Percentiles rank a stretch among this genome's conserved stretches.
These are phyloP conservation scores for Tetramorium parvispinum DNA, from an alignment of 1,140 invertebrate genomes.

Conservation along the genomic window DNA sequence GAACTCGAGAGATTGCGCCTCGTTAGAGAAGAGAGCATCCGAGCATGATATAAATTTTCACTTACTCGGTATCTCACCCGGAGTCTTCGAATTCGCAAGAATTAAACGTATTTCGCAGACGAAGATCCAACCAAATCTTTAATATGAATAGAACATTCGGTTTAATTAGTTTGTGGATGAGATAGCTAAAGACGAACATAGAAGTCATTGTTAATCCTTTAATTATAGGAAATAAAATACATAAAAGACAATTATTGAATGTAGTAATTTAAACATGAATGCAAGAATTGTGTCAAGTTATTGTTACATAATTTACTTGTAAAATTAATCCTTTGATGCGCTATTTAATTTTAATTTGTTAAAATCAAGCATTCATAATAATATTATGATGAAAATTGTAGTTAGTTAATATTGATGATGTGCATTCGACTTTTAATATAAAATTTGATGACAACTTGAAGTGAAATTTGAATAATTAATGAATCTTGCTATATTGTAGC, in stretches of 20 bases:
- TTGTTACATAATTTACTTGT: slow-evolving; percentile 18
- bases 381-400: background rate
- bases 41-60: slow-evolving; percentile 52
- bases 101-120: slow-evolving; percentile 32
- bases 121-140: slow-evolving; percentile 2
- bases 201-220: background rate
- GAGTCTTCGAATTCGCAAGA: slow-evolving; percentile 3
- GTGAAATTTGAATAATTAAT: slow-evolving; percentile 17
- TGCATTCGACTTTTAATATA: background rate
- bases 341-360: background rate
- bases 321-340: background rate
- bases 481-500: background rate
- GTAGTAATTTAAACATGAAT: slow-evolving; percentile 4
- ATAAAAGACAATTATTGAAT: background rate
- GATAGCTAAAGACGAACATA: background rate
- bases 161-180: background rate
- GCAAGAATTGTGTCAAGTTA: background rate
- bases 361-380: background rate
- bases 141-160: slow-evolving; percentile 9
- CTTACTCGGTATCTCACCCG: slow-evolving; percentile 26
- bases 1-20: slow-evolving; percentile 33
- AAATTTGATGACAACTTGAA: background rate
- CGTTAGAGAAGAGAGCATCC: slow-evolving; percentile 40
- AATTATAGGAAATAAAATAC: slow-evolving; percentile 2
- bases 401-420: slow-evolving; percentile 4